A percentile compares a stretch with the other conserved stretches of the same genome.
Conservation (phyloP, 1,140 invertebrate species). For the Eumaeus atala region DNA sequence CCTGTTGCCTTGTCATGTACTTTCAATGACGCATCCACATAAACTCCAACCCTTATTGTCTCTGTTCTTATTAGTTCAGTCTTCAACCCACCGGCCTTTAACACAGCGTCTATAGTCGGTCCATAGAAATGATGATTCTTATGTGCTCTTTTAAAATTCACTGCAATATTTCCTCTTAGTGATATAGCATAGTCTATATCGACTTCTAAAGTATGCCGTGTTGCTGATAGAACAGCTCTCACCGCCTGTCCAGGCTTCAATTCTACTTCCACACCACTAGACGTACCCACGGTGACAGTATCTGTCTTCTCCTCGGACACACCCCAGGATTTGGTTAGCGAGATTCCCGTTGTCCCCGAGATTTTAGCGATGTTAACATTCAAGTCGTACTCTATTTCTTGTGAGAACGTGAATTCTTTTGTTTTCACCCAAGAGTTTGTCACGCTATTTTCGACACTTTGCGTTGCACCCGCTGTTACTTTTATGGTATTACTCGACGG, state of each 20-base stretch:
- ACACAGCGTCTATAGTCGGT: slow-evolving; percentile 38
- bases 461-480: slow-evolving; percentile 52
- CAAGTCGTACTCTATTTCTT: slow-evolving; percentile 43
- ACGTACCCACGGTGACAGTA: slow-evolving; percentile 41
- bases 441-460: slow-evolving; percentile 47
- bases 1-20: slow-evolving; percentile 42
- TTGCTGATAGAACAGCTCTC: slow-evolving; percentile 45
- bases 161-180: slow-evolving; percentile 42
- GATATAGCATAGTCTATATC: slow-evolving; percentile 38
- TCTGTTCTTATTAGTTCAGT: slow-evolving; percentile 35
- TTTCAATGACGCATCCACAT: slow-evolving; percentile 43
- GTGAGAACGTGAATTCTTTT: slow-evolving; percentile 32
- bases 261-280: slow-evolving; percentile 44
- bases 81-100: slow-evolving; percentile 34
- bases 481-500: slow-evolving; percentile 41
- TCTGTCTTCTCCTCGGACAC: slow-evolving; percentile 43
- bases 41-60: slow-evolving; percentile 42
- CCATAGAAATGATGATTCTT: slow-evolving; percentile 51
- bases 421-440: slow-evolving; percentile 41
- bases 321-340: slow-evolving; percentile 37
- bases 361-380: slow-evolving; percentile 38
- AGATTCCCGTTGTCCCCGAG: slow-evolving; percentile 32
- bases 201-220: slow-evolving; percentile 38
- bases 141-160: slow-evolving; percentile 38
- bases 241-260: slow-evolving; percentile 44